Conservation (phyloP, 2,888 invertebrate species). For the Lithophane leautieri region DNA sequence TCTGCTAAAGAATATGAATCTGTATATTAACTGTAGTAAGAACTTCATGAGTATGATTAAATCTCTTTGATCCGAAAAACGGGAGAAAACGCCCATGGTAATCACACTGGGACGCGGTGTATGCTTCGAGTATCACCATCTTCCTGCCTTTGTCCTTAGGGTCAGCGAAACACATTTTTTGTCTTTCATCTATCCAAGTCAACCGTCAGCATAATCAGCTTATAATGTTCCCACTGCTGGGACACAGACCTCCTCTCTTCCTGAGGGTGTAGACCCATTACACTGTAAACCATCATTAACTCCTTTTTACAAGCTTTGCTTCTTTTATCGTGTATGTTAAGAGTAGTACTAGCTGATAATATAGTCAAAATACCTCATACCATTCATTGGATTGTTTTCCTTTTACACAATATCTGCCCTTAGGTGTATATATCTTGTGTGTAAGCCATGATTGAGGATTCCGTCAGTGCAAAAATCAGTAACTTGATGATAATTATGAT, state of each 20-base stretch:
- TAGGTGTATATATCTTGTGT: not conserved
- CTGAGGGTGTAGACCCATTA: too few species aligned
- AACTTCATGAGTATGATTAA: not conserved
- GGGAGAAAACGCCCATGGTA: not conserved
- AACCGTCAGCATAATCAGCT: too few species aligned
- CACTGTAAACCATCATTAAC: not conserved
- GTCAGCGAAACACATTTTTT: not conserved
- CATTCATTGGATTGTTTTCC: not conserved
- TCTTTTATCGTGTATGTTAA: not conserved
- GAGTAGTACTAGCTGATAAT: not conserved
- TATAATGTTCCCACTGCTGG: too few species aligned
- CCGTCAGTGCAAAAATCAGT: not conserved
- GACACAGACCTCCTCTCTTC: too few species aligned
- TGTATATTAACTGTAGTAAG: not conserved
- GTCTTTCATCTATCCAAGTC: not conserved
- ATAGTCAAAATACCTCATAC: not conserved
- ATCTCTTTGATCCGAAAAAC: not conserved
- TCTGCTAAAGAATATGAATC: not conserved
- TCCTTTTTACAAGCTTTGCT: not conserved
- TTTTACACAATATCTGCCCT: not conserved
- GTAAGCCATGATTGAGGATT: not conserved
- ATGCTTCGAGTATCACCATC: not conserved
- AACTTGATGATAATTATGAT: not conserved
- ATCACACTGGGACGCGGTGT: not conserved
- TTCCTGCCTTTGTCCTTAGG: not conserved